Evolutionary conservation across 2,888 invertebrate species (phyloP).

Genomic region (Amaurobius ferox): DNA sequence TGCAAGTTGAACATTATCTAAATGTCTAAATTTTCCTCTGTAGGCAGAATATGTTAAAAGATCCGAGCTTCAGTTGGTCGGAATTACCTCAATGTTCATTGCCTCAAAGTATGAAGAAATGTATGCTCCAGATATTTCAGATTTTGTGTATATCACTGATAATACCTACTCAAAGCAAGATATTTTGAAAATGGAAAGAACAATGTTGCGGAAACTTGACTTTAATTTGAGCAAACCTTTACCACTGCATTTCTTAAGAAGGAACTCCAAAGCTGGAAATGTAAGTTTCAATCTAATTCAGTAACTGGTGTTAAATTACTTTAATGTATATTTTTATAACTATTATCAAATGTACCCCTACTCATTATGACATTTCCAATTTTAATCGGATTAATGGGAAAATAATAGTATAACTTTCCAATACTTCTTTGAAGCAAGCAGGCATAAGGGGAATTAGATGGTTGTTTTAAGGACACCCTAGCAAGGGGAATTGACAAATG

Average conservation of each 20-base stretch:
- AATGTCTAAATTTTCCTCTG: too few species aligned
- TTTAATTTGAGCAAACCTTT: slow-evolving; percentile 91
- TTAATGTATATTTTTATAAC: too few species aligned
- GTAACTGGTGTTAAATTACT: too few species aligned
- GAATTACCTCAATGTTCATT: slow-evolving; percentile 91
- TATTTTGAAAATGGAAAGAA: slow-evolving; percentile 88
- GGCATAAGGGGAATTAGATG: too few species aligned
- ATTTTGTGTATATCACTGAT: slow-evolving; percentile 94
- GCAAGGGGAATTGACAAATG: too few species aligned
- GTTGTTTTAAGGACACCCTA: too few species aligned
- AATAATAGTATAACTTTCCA: too few species aligned
- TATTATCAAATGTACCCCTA: too few species aligned
- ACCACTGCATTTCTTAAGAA: slow-evolving; percentile 91
- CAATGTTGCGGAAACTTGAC: slow-evolving; percentile 86
- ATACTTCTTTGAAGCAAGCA: too few species aligned
- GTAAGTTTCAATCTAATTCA: slow-evolving; percentile 73
- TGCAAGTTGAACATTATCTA: too few species aligned
- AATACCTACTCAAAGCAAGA: slow-evolving; percentile 88
- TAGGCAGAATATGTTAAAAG: slow-evolving; percentile 83
- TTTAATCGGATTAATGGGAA: too few species aligned
- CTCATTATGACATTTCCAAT: too few species aligned
- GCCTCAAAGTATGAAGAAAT: slow-evolving; percentile 98
- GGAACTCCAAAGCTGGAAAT: slow-evolving; percentile 80
- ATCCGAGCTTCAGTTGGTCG: slow-evolving; percentile 89
- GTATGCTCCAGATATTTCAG: slow-evolving; percentile 89